Conservation (phyloP, 2,888 invertebrate genomes). For the Dysmachus trigonus region DNA sequence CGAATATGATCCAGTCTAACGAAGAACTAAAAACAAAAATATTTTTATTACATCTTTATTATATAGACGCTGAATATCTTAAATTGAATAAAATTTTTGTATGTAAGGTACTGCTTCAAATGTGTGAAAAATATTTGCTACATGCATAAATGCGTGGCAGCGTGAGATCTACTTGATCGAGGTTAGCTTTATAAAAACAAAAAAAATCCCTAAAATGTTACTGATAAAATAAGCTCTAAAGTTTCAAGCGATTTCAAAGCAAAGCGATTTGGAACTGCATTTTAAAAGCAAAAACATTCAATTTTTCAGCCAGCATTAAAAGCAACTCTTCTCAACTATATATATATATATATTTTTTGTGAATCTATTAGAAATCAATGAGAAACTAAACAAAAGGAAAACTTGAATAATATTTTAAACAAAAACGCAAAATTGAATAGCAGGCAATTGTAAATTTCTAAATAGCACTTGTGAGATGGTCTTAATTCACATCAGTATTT, state of each 20-base stretch:
- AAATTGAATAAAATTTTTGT: conserved; percentile 30
- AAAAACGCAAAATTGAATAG: conserved; percentile 17
- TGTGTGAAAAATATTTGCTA: conserved; percentile 7
- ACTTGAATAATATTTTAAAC: conserved; percentile 10
- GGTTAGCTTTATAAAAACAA: neutral
- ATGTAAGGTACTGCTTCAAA: neutral
- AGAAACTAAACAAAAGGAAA: conserved; percentile 30
- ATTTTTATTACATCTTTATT: neutral
- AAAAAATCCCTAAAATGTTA: conserved; percentile 3
- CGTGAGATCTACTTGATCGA: neutral
- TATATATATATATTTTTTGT: neutral
- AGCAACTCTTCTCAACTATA: neutral
- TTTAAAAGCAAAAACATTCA: conserved; percentile 18
- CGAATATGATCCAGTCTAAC: conserved; percentile 98
- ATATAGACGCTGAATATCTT: neutral
- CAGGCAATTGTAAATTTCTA: conserved; percentile 54
- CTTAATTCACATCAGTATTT: conserved; percentile 54
- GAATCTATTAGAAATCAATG: conserved; percentile 20
- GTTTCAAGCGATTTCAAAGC: conserved; percentile 23
- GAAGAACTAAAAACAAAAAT: conserved; percentile 87
- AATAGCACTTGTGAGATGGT: conserved; percentile 66
- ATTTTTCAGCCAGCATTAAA: conserved; percentile 26
- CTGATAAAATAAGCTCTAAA: conserved; percentile 8
- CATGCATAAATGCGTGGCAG: conserved; percentile 32
- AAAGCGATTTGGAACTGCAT: conserved; percentile 24